A percentile compares a stretch with the other conserved stretches of the same genome.
Evolutionary conservation across 1,140 invertebrate genomes (phyloP).

Genomic region (Formica exsecta): DNA sequence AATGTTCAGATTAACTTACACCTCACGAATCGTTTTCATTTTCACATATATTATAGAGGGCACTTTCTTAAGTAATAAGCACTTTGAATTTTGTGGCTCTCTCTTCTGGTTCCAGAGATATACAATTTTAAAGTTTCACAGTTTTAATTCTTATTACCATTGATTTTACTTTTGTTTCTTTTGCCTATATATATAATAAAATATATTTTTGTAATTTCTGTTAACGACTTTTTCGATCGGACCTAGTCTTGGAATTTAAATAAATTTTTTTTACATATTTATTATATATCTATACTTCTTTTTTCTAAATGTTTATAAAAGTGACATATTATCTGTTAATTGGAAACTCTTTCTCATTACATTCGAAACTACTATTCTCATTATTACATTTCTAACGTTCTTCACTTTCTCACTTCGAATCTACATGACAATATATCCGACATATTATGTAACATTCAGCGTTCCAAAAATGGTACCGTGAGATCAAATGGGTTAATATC

Average conservation of each 20-base stretch:
- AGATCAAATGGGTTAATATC: conserved; percentile 7
- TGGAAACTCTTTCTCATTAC: not conserved
- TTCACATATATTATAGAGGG: too few species aligned
- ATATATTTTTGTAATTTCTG: not conserved
- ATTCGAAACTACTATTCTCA: not conserved
- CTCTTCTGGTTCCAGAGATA: too few species aligned
- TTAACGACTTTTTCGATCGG: not conserved
- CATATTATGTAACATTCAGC: not conserved
- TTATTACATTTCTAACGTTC: not conserved
- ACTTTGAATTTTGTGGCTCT: too few species aligned
- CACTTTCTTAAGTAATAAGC: too few species aligned
- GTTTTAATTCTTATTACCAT: not conserved
- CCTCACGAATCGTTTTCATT: too few species aligned
- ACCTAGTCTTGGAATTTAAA: not conserved
- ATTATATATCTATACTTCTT: not conserved
- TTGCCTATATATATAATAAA: not conserved
- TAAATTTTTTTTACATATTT: not conserved
- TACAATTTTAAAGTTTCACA: too few species aligned
- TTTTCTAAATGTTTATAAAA: conserved; percentile 1
- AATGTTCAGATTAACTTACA: too few species aligned
- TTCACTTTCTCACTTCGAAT: not conserved
- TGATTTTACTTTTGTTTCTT: not conserved
- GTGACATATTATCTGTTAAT: not conserved
- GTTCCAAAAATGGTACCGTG: conserved; percentile 15
- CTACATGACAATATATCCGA: not conserved